Percentiles rank a stretch among this genome's conserved stretches.
These are phyloP conservation scores for Oryzias javanicus DNA, from an alignment of 2,113 vertebrate species.

Conservation along the genomic window DNA sequence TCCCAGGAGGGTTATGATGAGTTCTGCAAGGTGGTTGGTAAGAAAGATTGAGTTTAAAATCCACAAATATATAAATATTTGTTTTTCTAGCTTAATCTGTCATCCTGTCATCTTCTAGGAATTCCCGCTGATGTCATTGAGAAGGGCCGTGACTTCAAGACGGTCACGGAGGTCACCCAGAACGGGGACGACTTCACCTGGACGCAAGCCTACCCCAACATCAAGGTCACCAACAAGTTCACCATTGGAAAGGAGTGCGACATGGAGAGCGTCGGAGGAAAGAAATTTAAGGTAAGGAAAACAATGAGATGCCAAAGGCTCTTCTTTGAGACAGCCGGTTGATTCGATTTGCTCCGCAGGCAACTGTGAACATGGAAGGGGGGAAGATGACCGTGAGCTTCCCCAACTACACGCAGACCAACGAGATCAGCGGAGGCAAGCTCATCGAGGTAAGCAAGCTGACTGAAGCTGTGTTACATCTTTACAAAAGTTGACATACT, in stretches of 20 bases:
- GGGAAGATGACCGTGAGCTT: slow-evolving; percentile 71
- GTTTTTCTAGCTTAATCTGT: neutral
- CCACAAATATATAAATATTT: neutral
- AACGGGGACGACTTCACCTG: slow-evolving; percentile 85
- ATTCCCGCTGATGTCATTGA: slow-evolving; percentile 82
- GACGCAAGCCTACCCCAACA: slow-evolving; percentile 84
- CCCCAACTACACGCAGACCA: slow-evolving; percentile 83
- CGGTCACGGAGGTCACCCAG: slow-evolving; percentile 86
- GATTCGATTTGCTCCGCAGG: slow-evolving; percentile 53
- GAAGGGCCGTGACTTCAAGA: slow-evolving; percentile 84
- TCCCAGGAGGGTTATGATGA: slow-evolving; percentile 84
- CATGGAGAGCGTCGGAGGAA: slow-evolving; percentile 90
- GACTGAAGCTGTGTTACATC: neutral
- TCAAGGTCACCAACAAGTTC: slow-evolving; percentile 84
- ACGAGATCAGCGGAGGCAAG: slow-evolving; percentile 64
- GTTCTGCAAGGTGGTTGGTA: slow-evolving; percentile 82
- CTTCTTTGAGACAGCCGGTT: neutral
- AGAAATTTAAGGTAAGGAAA: slow-evolving; percentile 87
- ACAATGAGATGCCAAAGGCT: slow-evolving; percentile 26
- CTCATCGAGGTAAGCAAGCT: slow-evolving; percentile 75
- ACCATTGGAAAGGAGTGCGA: slow-evolving; percentile 83
- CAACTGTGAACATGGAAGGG: slow-evolving; percentile 63
- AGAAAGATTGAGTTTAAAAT: slow-evolving; percentile 29
- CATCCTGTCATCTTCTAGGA: slow-evolving; percentile 64
- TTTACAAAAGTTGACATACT: too few species aligned